These are phyloP conservation scores for Leptopilina clavipes DNA, from an alignment of 1,140 invertebrate genomes.

Conservation along the genomic window DNA sequence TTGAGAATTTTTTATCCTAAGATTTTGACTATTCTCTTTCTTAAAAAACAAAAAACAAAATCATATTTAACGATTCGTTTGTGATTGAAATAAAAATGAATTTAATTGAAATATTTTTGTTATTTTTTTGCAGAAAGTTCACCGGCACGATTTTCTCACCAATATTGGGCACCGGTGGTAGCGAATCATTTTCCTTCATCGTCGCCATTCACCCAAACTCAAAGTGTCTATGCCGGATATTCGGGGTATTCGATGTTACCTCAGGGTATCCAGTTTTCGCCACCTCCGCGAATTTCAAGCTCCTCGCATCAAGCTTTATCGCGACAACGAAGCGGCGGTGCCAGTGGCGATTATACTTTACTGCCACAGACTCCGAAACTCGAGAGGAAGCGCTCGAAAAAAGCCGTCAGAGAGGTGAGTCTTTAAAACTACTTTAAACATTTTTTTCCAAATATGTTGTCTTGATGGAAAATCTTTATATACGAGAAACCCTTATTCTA, in stretches of 20 bases:
- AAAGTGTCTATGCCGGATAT: slow-evolving; percentile 53
- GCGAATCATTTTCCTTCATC: slow-evolving; percentile 79
- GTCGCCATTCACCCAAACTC: slow-evolving; percentile 76
- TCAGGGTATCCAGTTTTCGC: slow-evolving; percentile 67
- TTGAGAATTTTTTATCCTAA: not conserved
- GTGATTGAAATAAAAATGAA: too few relatives aligned
- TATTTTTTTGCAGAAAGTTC: slow-evolving; percentile 61
- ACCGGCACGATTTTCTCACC: slow-evolving; percentile 64
- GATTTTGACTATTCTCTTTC: not conserved
- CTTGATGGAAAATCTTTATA: too few relatives aligned
- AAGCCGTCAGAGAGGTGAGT: slow-evolving; percentile 66
- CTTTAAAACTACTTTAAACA: not conserved
- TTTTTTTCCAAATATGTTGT: too few relatives aligned
- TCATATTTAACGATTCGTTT: too few relatives aligned
- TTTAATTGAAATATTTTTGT: not conserved
- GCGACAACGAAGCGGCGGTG: slow-evolving; percentile 68
- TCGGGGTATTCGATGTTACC: slow-evolving; percentile 66
- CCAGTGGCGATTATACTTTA: slow-evolving; percentile 69
- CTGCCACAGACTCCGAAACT: slow-evolving; percentile 71
- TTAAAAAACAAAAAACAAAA: too few relatives aligned
- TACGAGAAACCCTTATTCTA: too few relatives aligned
- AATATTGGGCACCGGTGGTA: slow-evolving; percentile 78
- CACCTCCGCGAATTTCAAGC: slow-evolving; percentile 61
- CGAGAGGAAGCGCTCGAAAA: slow-evolving; percentile 68
- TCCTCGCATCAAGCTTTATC: slow-evolving; percentile 60